Evolutionary conservation across 2,113 vertebrate genomes (phyloP).

Genomic region (Oenanthe oenanthe): DNA sequence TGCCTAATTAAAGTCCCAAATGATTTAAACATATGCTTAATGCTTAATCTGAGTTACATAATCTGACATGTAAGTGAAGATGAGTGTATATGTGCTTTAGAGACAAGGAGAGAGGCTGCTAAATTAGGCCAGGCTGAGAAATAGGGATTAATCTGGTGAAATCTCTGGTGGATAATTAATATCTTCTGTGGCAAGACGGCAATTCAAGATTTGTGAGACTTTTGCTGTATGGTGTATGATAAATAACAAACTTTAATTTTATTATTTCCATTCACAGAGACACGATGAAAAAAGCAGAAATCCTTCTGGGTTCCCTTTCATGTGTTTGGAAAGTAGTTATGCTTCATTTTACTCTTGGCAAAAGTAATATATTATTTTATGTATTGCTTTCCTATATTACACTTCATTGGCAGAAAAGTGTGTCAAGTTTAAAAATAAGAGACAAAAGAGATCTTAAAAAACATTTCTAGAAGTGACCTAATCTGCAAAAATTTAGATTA

Average conservation of each 20-base stretch:
- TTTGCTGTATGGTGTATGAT: not conserved
- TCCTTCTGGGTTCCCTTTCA: not conserved
- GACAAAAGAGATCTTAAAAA: not conserved
- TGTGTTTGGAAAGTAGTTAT: not conserved
- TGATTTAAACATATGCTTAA: not conserved
- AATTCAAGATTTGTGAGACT: not conserved
- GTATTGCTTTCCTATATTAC: not conserved
- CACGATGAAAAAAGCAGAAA: not conserved
- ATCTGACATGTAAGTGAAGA: not conserved
- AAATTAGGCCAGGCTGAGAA: not conserved
- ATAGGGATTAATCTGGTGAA: not conserved
- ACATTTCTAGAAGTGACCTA: not conserved
- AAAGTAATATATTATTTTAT: not conserved
- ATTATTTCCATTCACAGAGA: not conserved
- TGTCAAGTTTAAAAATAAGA: not conserved
- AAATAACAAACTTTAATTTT: not conserved
- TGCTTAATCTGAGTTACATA: constrained; percentile 7
- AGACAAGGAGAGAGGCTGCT: not conserved
- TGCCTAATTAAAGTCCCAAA: not conserved
- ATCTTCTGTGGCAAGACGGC: not conserved
- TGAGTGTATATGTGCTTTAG: not conserved
- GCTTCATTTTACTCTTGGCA: not conserved
- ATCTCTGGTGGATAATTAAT: not conserved
- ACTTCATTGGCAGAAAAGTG: not conserved
- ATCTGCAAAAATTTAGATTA: not conserved